phyloP scores from a whole-genome alignment of 2,797 vertebrate species.

The Helarctos malayanus region DNA sequence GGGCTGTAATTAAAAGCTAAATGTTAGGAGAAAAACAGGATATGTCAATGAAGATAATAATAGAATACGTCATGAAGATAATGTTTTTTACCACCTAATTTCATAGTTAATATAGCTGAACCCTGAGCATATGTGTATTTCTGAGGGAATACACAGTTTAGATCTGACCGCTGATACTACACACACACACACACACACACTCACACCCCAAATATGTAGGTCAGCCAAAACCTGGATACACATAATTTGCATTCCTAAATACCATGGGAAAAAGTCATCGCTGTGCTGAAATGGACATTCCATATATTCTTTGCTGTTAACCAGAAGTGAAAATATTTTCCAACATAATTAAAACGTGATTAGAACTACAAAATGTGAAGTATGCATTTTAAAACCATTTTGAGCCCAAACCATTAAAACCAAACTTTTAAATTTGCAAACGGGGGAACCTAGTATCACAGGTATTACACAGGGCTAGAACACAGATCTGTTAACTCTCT shows the following conservation, averaged over 20 bases:
- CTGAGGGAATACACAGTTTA: neutral
- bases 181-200: neutral
- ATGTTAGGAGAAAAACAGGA: neutral
- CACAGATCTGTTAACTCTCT: neutral
- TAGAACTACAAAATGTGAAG: neutral
- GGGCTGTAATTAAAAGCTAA: neutral
- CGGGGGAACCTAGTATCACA: neutral
- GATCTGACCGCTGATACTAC: neutral
- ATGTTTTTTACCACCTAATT: neutral
- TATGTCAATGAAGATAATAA: neutral
- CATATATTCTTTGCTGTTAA: slow-evolving; percentile 47
- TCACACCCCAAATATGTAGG: neutral
- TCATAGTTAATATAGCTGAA: neutral
- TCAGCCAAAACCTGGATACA: neutral
- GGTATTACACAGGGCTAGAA: neutral
- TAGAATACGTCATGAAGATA: neutral
- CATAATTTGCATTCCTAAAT: slow-evolving; percentile 55
- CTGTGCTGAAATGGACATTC: slow-evolving; percentile 21
- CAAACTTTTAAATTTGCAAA: slow-evolving; percentile 32
- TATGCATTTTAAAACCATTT: slow-evolving; percentile 34
- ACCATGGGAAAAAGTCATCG: neutral
- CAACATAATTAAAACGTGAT: slow-evolving; percentile 50
- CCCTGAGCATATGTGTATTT: neutral
- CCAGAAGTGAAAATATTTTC: slow-evolving; percentile 49
- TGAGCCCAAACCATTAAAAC: neutral